Evolutionary conservation across 2,888 invertebrate species (phyloP).

Genomic region (Ichneumoninae sp.): DNA sequence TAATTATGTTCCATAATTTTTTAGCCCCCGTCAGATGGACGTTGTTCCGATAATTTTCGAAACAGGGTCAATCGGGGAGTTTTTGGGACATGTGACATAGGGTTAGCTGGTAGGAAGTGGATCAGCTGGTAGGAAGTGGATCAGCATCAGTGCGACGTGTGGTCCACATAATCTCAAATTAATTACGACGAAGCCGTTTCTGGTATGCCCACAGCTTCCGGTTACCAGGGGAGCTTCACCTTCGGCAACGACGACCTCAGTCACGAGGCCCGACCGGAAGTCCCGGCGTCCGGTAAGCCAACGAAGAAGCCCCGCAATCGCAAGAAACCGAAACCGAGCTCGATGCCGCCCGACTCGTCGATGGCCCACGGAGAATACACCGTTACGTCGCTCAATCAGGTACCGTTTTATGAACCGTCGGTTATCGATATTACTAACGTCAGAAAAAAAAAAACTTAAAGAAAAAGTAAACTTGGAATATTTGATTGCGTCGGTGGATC

Average conservation of each 20-base stretch:
- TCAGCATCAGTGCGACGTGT: neutral
- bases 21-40: neutral
- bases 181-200: neutral
- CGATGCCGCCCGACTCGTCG: constrained; percentile 77
- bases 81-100: too few relatives aligned
- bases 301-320: constrained; percentile 78
- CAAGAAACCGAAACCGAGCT: constrained; percentile 76
- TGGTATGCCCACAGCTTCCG: constrained; percentile 70
- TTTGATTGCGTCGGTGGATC: constrained; percentile 4
- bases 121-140: neutral
- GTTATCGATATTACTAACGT: neutral
- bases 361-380: constrained; percentile 79
- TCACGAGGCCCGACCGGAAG: constrained; percentile 78
- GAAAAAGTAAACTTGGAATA: constrained; percentile 3
- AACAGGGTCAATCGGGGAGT: too few relatives aligned
- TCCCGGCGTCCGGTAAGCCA: constrained; percentile 73
- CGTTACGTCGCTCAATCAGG: constrained; percentile 82
- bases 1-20: too few relatives aligned
- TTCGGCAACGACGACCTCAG: constrained; percentile 80
- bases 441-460: neutral
- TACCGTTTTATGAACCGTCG: constrained; percentile 61
- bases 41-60: neutral
- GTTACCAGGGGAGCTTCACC: constrained; percentile 73
- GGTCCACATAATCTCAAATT: neutral
- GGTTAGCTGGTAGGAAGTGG: neutral